These are phyloP conservation scores for Austrolebias charrua DNA, from an alignment of 2,797 vertebrate species.

Conservation along the genomic window DNA sequence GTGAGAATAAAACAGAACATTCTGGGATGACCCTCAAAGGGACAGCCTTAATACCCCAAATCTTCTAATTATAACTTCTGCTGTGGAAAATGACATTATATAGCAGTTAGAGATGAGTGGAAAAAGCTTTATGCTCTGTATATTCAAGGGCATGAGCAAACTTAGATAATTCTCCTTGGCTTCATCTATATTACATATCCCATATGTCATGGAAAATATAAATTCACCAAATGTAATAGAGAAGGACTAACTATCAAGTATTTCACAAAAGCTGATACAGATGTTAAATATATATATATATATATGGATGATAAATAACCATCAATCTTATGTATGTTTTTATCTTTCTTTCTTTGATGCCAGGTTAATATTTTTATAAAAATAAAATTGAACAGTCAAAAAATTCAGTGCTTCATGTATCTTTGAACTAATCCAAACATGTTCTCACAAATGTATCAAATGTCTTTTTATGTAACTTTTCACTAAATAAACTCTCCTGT, in stretches of 20 bases:
- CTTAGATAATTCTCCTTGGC: neutral
- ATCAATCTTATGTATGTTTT: too few relatives aligned
- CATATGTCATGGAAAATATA: neutral
- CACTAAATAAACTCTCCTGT: neutral
- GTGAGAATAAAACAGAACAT: neutral
- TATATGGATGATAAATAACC: too few relatives aligned
- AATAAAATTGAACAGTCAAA: too few relatives aligned
- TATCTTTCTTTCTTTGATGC: too few relatives aligned
- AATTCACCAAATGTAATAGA: too few relatives aligned
- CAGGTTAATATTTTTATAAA: too few relatives aligned
- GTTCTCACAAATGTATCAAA: neutral
- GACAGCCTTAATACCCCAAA: neutral
- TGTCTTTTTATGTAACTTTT: neutral
- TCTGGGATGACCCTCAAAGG: neutral
- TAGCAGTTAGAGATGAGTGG: neutral
- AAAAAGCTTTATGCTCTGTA: neutral
- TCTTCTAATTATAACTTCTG: neutral
- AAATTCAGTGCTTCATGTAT: neutral
- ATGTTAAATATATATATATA: neutral
- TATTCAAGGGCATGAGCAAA: neutral
- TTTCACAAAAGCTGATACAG: neutral
- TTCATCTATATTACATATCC: neutral
- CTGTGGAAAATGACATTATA: neutral
- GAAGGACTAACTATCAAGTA: neutral
- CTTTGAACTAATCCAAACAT: neutral